A percentile compares a stretch with the other conserved stretches of the same genome.
Conservation (phyloP, 2,797 vertebrate genomes). For the Tokudaia tokunoshimensis region DNA sequence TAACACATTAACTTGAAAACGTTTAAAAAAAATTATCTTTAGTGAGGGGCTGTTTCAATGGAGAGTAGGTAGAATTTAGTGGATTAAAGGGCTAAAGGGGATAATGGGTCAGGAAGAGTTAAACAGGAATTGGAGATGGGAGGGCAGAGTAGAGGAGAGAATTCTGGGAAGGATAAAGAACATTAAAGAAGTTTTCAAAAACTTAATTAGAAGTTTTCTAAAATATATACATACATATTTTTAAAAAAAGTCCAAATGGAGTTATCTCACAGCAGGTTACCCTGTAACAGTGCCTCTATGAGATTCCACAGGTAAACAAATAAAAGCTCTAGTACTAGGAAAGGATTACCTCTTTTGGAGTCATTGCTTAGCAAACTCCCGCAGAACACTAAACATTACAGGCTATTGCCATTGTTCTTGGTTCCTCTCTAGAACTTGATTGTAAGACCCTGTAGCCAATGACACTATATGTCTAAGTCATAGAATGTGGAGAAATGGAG, state of each 20-base stretch:
- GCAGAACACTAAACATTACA: not conserved
- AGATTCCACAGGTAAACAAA: not conserved
- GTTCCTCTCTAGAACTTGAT: not conserved
- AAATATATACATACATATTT: not conserved
- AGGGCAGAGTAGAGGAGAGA: not conserved
- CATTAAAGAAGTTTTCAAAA: not conserved
- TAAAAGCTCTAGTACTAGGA: not conserved
- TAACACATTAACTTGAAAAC: slow-evolving; percentile 29
- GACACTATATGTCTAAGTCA: not conserved
- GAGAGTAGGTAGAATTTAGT: not conserved
- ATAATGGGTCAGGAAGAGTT: no score
- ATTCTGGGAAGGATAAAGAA: not conserved
- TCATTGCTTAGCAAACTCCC: not conserved
- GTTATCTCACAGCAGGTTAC: not conserved
- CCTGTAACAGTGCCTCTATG: not conserved
- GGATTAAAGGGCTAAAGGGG: not conserved
- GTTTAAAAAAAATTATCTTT: not conserved
- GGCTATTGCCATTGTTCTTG: not conserved
- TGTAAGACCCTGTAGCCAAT: not conserved
- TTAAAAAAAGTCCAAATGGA: not conserved
- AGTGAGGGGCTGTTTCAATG: not conserved
- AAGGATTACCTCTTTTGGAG: not conserved
- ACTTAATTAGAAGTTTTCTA: not conserved
- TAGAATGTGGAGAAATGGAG: not conserved
- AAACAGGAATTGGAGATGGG: not conserved